Conservation (phyloP, 35 echinoderm and acorn worm genomes). For the Heliocidaris tuberculata region DNA sequence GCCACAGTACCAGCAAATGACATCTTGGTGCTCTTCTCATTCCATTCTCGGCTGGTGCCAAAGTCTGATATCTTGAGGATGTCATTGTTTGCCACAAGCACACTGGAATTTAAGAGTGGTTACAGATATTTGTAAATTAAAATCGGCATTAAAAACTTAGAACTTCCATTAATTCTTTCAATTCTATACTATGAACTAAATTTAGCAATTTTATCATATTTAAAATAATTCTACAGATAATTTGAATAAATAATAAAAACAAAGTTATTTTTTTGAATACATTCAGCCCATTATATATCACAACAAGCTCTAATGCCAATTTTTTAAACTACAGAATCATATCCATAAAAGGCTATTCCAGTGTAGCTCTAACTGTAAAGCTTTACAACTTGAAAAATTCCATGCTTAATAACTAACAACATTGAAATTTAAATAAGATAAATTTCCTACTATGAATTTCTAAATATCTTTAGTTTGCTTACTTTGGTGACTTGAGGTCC, state of each 20-base stretch:
- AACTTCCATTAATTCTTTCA: neutral
- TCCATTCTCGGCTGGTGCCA: slow-evolving; percentile 90
- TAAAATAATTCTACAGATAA: too few relatives aligned
- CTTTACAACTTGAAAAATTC: neutral
- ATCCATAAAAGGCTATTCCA: too few relatives aligned
- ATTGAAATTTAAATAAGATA: neutral
- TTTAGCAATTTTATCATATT: neutral
- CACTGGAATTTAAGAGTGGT: slow-evolving; percentile 55
- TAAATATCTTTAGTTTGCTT: slow-evolving; percentile 37
- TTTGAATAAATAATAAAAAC: too few relatives aligned
- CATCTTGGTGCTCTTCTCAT: slow-evolving; percentile 99
- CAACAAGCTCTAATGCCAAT: too few relatives aligned
- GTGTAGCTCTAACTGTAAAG: too few relatives aligned
- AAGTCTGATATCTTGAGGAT: slow-evolving; percentile 96
- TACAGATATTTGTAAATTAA: neutral
- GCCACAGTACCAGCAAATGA: slow-evolving; percentile 98
- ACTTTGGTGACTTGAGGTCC: slow-evolving; percentile 99
- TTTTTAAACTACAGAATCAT: too few relatives aligned
- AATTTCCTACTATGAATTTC: neutral
- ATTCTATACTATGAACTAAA: neutral
- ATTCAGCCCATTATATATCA: too few relatives aligned
- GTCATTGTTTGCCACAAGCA: slow-evolving; percentile 88
- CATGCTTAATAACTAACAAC: neutral
- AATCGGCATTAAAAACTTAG: neutral
- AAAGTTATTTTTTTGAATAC: too few relatives aligned